A percentile compares a stretch with the other conserved stretches of the same genome.
These are phyloP conservation scores for Asobara japonica DNA, from an alignment of 1,140 invertebrate species.

Conservation along the genomic window DNA sequence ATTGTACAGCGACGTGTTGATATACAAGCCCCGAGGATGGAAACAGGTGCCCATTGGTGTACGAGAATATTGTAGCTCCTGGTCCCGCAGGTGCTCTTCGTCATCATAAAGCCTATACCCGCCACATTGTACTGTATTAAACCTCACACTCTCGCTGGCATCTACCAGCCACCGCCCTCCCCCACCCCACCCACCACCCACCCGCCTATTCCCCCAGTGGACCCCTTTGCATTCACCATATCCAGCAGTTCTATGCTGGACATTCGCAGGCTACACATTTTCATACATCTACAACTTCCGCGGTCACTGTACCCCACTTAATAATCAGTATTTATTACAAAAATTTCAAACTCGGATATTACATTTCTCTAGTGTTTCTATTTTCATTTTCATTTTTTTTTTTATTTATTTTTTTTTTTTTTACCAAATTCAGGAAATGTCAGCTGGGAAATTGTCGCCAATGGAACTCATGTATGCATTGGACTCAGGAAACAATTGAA, in stretches of 20 bases:
- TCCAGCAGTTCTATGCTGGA: neutral
- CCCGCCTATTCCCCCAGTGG: slow-evolving; percentile 22
- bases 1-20: neutral
- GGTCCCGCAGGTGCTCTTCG: slow-evolving; percentile 65
- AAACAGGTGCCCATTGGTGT: slow-evolving; percentile 49
- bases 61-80: slow-evolving; percentile 60
- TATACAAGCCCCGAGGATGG: slow-evolving; percentile 31
- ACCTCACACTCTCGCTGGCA: slow-evolving; percentile 49
- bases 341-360: slow-evolving; percentile 51
- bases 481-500: too few relatives aligned
- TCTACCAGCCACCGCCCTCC: too few relatives aligned
- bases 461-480: too few relatives aligned
- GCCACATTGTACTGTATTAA: slow-evolving; percentile 61
- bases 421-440: too few relatives aligned
- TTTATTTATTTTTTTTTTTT: neutral
- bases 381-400: neutral
- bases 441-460: too few relatives aligned
- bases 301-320: slow-evolving; percentile 49
- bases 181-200: slow-evolving; percentile 34
- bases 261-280: slow-evolving; percentile 16
- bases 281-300: slow-evolving; percentile 33
- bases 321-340: slow-evolving; percentile 64
- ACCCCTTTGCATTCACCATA: slow-evolving; percentile 27
- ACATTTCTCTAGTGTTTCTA: neutral
- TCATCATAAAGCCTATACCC: slow-evolving; percentile 65